Evolutionary conservation across 37 sponge, comb jelly and placozoan species (phyloP), one percentile per base, ranked within the genome.

Genomic region (Hexactinellida sp.): DNA sequence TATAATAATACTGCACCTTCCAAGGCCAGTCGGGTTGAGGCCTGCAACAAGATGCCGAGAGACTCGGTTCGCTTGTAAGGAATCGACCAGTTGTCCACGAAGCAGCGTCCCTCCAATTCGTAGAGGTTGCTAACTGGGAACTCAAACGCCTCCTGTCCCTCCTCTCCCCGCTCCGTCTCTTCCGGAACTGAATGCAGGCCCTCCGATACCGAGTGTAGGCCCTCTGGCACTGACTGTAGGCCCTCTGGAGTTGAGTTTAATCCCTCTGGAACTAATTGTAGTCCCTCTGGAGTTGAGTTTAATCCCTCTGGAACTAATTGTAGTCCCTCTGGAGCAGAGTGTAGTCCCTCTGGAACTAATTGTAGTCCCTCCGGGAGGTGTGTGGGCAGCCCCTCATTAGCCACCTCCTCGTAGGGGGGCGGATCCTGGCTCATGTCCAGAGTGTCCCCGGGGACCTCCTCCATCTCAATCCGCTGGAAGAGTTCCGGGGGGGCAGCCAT

Each of bases 11-110:
- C n/a, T n/a, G n/a, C n/a, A 91, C 92, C 94, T 71, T 90, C 89
- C 39, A 85, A 55, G 37, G 92, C 91, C 88, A 96, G 89, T 39
- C 55, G 85, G 36, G 87, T 91, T 71, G 92, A 37, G 0, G 94
- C 92, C 37, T 86, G 37, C 86, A 96, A 89, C 51, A 94, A 92
- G n/a, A 87, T 91, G 10, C 88, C 94, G 83, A 96, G 85, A n/a
- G 91, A 89, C 86, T 96, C 97, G 24, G 89, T 87, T 38, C 86
- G 84, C 54, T 89, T 89, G 54, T 87, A 88, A 0, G 97, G 97
- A 21, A 96, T 90, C 82, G 97, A 94, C 97, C 97, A 96, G 76
- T 88, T 91, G 84, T 95, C 94, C 34, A 92, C 92, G 85, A 92
- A 90, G 7, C 92, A 89, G 21, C 96, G 87, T n/a, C 91, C 86